Base-by-base conservation (phyloP, 2,888 invertebrate species). In the Mechanitis messenoides region DNA sequence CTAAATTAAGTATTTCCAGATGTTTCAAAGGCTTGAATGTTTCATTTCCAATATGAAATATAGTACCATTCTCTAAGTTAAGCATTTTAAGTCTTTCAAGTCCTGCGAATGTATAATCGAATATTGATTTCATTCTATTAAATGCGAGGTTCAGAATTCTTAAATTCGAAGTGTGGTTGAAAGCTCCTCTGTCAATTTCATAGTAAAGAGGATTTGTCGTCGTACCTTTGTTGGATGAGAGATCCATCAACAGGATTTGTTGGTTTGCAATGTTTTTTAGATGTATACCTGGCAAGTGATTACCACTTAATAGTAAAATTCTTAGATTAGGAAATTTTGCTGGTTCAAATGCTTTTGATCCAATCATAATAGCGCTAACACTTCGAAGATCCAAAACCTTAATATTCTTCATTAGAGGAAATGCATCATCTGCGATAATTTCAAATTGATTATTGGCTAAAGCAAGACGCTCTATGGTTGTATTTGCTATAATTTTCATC, bases 401-500 rank as follows among this genome's bases (percentile, higher is more conserved):
- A 59, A 93, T 78, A 63, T 91, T 90, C 0, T 83, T 77, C 92
- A 93, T 92, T 53, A 59, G 61, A 1, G 92, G 92, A 72, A 93
- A 93, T 3, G 81, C 76, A n/a, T 87, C 79, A 9, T 87, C 81
- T 11, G 73, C 71, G 6, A 93, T 84, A 1, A 85, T 74, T 78
- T 92, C 92, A 70, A 93, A 92, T 69, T 92, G 92, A 72, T 93
- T 93, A 57, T 86, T 77, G 0, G 91, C 82, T 50, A 93, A 72
- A 59, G 81, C 82, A 53, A 93, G 75, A 55, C 79, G 77, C 38
- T 81, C 86, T 50, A 92, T 84, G 2, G 88, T 91, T 0, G 91
- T 87, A 20, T 84, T 77, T 5, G 91, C 90, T 56, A 93, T 87
- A 0, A 88, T 80, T 61, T 87, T 75, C 71, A 93, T 75, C 5